These are phyloP conservation scores for Drosophila pseudoobscura DNA, from an alignment of 1,140 invertebrate species.

Conservation along the genomic window DNA sequence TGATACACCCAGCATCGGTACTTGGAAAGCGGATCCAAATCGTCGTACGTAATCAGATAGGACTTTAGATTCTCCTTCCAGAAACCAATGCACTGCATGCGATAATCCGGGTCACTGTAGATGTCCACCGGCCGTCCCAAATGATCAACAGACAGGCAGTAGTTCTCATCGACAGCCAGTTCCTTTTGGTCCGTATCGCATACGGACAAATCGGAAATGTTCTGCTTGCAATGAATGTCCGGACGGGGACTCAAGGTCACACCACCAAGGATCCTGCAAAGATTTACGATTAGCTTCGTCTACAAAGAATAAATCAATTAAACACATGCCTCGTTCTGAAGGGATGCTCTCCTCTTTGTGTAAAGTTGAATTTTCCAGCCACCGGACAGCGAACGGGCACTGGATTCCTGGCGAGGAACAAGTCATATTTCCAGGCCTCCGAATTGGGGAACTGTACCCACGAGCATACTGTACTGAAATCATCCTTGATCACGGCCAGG, in stretches of 20 bases:
- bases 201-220: slow-evolving; percentile 97
- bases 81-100: slow-evolving; percentile 98
- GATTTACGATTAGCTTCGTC: background rate
- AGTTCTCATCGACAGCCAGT: slow-evolving; percentile 96
- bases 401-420: slow-evolving; percentile 95
- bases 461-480: slow-evolving; percentile 96
- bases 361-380: slow-evolving; percentile 97
- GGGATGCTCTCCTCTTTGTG: slow-evolving; percentile 92
- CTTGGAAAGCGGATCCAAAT: slow-evolving; percentile 96
- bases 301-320: background rate
- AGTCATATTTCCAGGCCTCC: slow-evolving; percentile 93
- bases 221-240: slow-evolving; percentile 95
- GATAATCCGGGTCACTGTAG: slow-evolving; percentile 97
- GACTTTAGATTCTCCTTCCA: slow-evolving; percentile 99
- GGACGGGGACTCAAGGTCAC: slow-evolving; percentile 96
- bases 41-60: slow-evolving; percentile 98
- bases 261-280: slow-evolving; percentile 92
- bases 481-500: slow-evolving; percentile 93
- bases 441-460: slow-evolving; percentile 96
- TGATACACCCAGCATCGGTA: slow-evolving; percentile 99
- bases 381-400: slow-evolving; percentile 97
- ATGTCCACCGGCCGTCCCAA: slow-evolving; percentile 96
- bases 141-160: slow-evolving; percentile 97
- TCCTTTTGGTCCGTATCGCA: slow-evolving; percentile 97
- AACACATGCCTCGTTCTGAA: slow-evolving; percentile 89